These are phyloP conservation scores for Paratrypauchen microcephalus DNA, from an alignment of 2,797 vertebrate species.

Conservation along the genomic window DNA sequence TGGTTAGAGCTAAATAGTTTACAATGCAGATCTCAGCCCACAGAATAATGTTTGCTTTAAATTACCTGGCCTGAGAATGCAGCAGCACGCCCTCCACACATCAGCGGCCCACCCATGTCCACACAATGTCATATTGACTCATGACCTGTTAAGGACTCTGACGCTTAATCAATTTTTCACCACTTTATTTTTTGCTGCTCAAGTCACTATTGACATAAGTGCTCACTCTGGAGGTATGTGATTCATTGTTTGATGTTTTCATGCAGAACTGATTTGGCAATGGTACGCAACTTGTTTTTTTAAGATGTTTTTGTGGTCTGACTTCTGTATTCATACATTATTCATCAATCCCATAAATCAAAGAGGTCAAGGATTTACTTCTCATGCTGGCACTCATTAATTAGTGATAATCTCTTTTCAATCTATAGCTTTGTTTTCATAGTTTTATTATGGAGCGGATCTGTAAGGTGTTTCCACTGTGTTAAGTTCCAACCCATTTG, in stretches of 20 bases:
- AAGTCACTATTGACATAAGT: constrained; percentile 1
- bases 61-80: neutral
- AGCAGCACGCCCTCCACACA: constrained; percentile 1
- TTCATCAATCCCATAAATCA: neutral
- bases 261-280: neutral
- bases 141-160: neutral
- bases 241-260: constrained; percentile 4
- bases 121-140: neutral
- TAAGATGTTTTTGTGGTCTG: neutral
- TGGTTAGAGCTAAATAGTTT: neutral
- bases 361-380: neutral
- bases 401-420: neutral
- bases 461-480: no score
- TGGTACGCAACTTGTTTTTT: neutral
- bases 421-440: no score
- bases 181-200: constrained; percentile 9
- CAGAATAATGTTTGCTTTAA: neutral
- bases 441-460: no score
- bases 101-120: constrained; percentile 11
- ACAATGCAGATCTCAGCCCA: neutral
- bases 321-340: neutral
- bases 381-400: neutral
- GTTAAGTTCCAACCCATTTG: no score
- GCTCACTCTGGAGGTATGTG: neutral
- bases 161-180: constrained; percentile 13